Evolutionary conservation across 2,113 vertebrate species (phyloP).

Genomic region (Regulus satrapa): DNA sequence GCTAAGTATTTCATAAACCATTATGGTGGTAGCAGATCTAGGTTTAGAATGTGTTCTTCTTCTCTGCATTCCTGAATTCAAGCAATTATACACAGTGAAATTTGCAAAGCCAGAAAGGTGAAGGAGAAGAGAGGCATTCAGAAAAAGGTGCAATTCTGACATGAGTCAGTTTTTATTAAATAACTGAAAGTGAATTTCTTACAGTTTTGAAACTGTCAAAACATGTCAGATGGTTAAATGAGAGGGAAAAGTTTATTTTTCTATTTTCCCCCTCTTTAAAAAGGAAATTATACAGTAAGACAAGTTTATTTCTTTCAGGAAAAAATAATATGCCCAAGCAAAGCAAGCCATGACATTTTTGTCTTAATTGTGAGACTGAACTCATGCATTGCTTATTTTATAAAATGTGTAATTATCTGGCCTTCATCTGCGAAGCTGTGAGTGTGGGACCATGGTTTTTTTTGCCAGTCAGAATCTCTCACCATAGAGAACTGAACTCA

Average conservation of each 20-base stretch:
- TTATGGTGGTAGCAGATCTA: neutral
- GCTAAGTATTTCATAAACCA: neutral
- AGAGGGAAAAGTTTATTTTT: neutral
- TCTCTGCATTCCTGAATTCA: neutral
- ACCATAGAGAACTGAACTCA: neutral
- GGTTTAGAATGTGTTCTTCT: neutral
- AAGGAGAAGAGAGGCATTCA: neutral
- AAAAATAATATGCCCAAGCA: neutral
- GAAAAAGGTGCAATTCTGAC: neutral
- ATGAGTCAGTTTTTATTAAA: neutral
- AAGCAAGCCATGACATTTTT: neutral
- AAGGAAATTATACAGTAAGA: neutral
- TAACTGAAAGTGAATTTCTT: neutral
- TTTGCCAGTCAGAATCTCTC: neutral
- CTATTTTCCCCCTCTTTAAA: neutral
- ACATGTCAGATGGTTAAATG: neutral
- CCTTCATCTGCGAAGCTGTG: neutral
- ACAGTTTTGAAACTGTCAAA: conserved; percentile 13
- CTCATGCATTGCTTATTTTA: neutral
- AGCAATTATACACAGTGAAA: neutral
- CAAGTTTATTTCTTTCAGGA: neutral
- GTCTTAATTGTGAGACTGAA: neutral
- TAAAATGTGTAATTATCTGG: neutral
- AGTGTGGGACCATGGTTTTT: rapidly evolving
- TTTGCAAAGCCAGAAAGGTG: neutral